phyloP scores from a whole-genome alignment of 2,888 invertebrate genomes.

The Hofmannophila pseudospretella region DNA sequence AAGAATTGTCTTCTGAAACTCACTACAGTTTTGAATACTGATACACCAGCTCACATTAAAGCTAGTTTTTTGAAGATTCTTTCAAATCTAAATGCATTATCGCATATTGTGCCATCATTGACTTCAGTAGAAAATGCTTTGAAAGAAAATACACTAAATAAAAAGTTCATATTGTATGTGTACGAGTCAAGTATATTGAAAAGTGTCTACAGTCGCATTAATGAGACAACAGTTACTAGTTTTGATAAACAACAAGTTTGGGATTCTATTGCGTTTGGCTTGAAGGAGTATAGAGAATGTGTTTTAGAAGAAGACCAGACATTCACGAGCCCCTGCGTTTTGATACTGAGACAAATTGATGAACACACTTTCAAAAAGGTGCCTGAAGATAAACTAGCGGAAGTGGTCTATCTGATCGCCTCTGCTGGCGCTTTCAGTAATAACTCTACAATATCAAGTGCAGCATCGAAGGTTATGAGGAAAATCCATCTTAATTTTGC shows the following conservation, averaged over 20 bases:
- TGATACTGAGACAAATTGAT: conserved; percentile 77
- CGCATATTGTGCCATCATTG: conserved; percentile 46
- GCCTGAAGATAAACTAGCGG: conserved; percentile 58
- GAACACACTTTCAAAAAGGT: conserved; percentile 74
- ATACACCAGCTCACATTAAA: conserved; percentile 63
- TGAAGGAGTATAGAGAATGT: conserved; percentile 73
- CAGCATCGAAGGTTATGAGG: conserved; percentile 81
- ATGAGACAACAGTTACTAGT: conserved; percentile 62
- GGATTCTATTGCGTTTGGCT: conserved; percentile 74
- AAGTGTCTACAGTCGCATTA: conserved; percentile 76
- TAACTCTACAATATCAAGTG: conserved; percentile 78
- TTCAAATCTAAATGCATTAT: conserved; percentile 56
- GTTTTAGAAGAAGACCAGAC: conserved; percentile 49
- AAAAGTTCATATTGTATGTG: conserved; percentile 52
- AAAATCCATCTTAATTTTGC: conserved; percentile 81
- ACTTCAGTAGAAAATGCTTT: conserved; percentile 39
- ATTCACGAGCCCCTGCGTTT: conserved; percentile 56
- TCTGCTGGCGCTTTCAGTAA: conserved; percentile 76
- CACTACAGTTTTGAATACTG: conserved; percentile 46
- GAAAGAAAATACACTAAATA: conserved; percentile 30
- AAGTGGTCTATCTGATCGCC: conserved; percentile 72
- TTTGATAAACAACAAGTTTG: conserved; percentile 68
- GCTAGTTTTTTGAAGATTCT: conserved; percentile 68
- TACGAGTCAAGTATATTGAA: conserved; percentile 75
- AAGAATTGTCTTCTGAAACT: conserved; percentile 56